Base-by-base conservation (phyloP, 2,797 vertebrate species). In the Microchirus variegatus region DNA sequence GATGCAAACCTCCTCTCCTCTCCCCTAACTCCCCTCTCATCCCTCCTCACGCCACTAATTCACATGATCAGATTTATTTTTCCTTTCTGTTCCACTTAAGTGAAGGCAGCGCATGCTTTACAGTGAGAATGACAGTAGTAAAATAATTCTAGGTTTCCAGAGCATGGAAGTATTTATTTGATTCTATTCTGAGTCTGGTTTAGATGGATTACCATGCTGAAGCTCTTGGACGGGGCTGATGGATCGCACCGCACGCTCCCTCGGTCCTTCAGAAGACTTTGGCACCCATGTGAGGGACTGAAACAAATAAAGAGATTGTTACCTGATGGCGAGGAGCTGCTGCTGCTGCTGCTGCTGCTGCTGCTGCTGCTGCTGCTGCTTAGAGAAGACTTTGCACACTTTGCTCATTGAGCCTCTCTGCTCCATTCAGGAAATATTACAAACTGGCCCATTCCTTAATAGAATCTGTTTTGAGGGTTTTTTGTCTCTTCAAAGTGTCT, bases 111-210 rank as follows among this genome's bases (percentile, higher is more conserved):
- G 0, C 61, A 10, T 5, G 55, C 59, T 26, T 45, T 2, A 10
- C 44, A 57, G 53, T n/a, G 41, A 65, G 66, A 52, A 43, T 63
- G 78, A 82, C 73, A 80, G 74, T 53, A 78, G 71, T 63, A 50
- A 78, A 84, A 82, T 59, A 76, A 78, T 75, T 81, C n/a, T 15
- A 55, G 78, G 64, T 72, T 77, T 61, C 46, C 46, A 45, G 62
- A 81, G 83, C 66, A 75, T 81, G 79, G 75, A 81, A 77, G 78
- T 80, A 82, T 87, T 85, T 85, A 81, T 85, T 83, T 83, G 67
- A 84, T 76, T 81, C 58, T 75, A 76, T 79, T 81, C 74, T 62
- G 57, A 77, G 75, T 72, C 71, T 66, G 73, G 31, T 71, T 78
- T 53, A 75, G 80, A 82, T 81, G 77, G 80, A 87, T 84, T 57